These are phyloP conservation scores for Chanos chanos DNA, from an alignment of 2,797 vertebrate species.

Conservation along the genomic window DNA sequence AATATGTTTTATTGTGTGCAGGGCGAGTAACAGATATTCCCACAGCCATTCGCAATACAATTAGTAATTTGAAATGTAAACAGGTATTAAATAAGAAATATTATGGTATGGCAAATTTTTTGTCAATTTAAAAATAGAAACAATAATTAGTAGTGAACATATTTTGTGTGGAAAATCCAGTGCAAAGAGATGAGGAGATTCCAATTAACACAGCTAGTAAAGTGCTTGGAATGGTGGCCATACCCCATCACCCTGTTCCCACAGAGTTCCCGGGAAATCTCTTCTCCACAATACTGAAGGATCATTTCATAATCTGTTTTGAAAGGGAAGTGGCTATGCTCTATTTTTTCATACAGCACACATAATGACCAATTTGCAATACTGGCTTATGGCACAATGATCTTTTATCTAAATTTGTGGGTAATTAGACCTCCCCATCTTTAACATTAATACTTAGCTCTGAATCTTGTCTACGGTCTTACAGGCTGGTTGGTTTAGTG, in stretches of 20 bases:
- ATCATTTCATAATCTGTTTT: not conserved
- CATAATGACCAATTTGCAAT: slow-evolving; percentile 14
- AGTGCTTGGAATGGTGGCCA: slow-evolving; percentile 84
- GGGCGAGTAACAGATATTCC: slow-evolving; percentile 61
- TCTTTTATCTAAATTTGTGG: too few species aligned
- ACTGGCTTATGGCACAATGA: slow-evolving; percentile 4
- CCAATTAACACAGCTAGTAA: slow-evolving; percentile 78
- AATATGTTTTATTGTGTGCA: slow-evolving; percentile 58
- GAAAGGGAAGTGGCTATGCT: slow-evolving; percentile 16
- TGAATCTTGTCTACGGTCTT: too few species aligned
- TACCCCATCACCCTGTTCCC: slow-evolving; percentile 33
- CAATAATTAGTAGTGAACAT: slow-evolving; percentile 70
- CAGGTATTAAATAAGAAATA: slow-evolving; percentile 48
- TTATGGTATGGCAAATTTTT: slow-evolving; percentile 45
- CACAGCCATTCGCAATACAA: slow-evolving; percentile 51
- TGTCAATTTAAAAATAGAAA: slow-evolving; percentile 64
- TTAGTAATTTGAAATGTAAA: slow-evolving; percentile 53
- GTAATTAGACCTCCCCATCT: too few species aligned
- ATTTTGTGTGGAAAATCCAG: slow-evolving; percentile 75
- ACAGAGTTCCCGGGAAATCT: slow-evolving; percentile 36
- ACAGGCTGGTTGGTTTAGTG: too few species aligned
- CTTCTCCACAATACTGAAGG: slow-evolving; percentile 30
- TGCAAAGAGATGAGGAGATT: slow-evolving; percentile 74
- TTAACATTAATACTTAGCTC: too few species aligned
- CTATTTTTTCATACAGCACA: slow-evolving; percentile 15